Percentiles rank a stretch among this genome's conserved stretches.
These are phyloP conservation scores for Takifugu ocellatus DNA, from an alignment of 2,797 vertebrate genomes.

Conservation along the genomic window DNA sequence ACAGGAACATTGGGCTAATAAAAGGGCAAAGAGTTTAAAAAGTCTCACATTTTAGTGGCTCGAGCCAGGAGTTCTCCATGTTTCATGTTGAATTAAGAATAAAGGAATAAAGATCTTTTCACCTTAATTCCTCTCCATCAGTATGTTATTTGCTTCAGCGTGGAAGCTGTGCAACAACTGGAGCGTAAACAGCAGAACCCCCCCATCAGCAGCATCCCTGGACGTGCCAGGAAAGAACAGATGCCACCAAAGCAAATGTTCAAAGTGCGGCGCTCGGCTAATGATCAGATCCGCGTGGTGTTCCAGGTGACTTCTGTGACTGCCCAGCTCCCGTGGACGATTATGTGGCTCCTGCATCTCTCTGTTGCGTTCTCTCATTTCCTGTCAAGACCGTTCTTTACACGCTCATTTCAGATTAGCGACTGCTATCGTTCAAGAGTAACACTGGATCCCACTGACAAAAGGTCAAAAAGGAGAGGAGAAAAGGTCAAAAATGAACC, in stretches of 20 bases:
- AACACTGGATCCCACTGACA: conserved; percentile 2
- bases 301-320: conserved; percentile 66
- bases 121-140: conserved; percentile 15
- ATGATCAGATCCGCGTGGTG: conserved; percentile 52
- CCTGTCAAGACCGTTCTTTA: conserved; percentile 33
- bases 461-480: too few species aligned
- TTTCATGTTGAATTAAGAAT: neutral
- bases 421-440: neutral
- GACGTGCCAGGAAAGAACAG: conserved; percentile 56
- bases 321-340: conserved; percentile 38
- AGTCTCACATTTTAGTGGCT: neutral
- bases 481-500: conserved; percentile 13
- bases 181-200: conserved; percentile 33
- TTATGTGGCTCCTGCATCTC: conserved; percentile 28
- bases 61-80: neutral
- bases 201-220: conserved; percentile 45
- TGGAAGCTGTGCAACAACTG: conserved; percentile 20
- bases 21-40: too few species aligned
- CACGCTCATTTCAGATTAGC: conserved; percentile 35
- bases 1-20: too few species aligned
- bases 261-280: conserved; percentile 58
- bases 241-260: conserved; percentile 67
- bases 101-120: neutral
- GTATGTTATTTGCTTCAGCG: conserved; percentile 4
- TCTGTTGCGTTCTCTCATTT: conserved; percentile 45